phyloP scores from a whole-genome alignment of 2,797 vertebrate species.

The Pangasius krempfi region DNA sequence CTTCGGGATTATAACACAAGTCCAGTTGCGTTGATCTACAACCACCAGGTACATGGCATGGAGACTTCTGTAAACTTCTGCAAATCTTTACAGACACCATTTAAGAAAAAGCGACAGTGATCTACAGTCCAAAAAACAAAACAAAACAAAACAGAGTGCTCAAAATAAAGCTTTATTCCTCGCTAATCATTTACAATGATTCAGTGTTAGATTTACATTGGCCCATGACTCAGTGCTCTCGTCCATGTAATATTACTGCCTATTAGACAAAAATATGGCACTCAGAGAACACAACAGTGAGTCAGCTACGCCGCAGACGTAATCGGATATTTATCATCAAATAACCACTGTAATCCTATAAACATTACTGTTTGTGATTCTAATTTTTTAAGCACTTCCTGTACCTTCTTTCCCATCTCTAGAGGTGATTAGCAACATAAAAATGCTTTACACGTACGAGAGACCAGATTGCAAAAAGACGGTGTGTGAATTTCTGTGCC shows the following conservation, averaged over 20 bases:
- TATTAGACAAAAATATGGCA: not conserved
- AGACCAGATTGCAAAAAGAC: not conserved
- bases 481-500: not conserved
- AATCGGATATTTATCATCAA: slow-evolving; percentile 22
- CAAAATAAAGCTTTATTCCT: not conserved
- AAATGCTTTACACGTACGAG: not conserved
- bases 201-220: not conserved
- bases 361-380: not conserved
- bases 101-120: not conserved
- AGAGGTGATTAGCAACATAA: not conserved
- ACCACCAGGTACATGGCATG: too few species aligned
- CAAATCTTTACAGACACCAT: not conserved
- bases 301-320: not conserved
- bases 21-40: not conserved
- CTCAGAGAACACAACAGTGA: not conserved
- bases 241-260: not conserved
- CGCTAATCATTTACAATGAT: not conserved
- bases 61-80: not conserved
- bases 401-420: not conserved
- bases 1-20: not conserved
- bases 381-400: not conserved
- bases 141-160: not conserved
- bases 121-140: too few species aligned
- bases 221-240: not conserved
- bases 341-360: slow-evolving; percentile 4